phyloP scores from a whole-genome alignment of 2,888 invertebrate species.

The Tetropium fuscum region DNA sequence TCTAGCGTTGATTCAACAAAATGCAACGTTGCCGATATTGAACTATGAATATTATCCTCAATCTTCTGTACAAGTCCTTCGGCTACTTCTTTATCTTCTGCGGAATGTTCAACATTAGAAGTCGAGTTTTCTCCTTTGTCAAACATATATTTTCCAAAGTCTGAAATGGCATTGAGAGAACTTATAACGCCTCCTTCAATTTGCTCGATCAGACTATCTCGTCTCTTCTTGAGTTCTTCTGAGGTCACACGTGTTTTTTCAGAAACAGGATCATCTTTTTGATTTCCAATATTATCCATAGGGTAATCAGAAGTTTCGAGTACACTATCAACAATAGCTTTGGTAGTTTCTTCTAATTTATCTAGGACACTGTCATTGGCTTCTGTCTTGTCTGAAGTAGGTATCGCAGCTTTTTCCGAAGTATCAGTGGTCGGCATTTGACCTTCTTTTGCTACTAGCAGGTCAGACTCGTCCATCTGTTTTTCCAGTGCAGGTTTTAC shows the following conservation, averaged over 20 bases:
- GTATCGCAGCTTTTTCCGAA: too few species aligned
- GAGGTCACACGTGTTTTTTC: background rate
- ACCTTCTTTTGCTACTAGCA: too few species aligned
- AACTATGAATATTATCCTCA: slow-evolving; percentile 2
- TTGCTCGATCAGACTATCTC: slow-evolving; percentile 4
- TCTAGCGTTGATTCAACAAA: slow-evolving; percentile 37
- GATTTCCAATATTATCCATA: background rate
- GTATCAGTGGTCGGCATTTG: too few species aligned
- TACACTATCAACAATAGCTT: slow-evolving; percentile 1
- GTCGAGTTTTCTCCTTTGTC: slow-evolving; percentile 5
- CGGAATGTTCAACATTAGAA: slow-evolving; percentile 10
- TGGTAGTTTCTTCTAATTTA: slow-evolving; percentile 9
- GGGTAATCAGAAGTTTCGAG: background rate
- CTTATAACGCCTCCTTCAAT: slow-evolving; percentile 1
- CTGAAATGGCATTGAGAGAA: slow-evolving; percentile 6
- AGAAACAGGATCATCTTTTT: background rate
- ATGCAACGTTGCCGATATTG: background rate
- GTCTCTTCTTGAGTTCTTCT: slow-evolving; percentile 7
- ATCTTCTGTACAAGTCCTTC: slow-evolving; percentile 7
- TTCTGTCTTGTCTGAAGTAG: background rate
- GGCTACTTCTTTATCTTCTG: slow-evolving; percentile 3
- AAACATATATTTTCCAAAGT: slow-evolving; percentile 4
- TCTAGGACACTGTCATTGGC: background rate
- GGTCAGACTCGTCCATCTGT: too few species aligned
- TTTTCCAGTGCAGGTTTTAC: too few species aligned